Conservation (phyloP, 2,888 invertebrate species). For the Apocheima hispidaria region DNA sequence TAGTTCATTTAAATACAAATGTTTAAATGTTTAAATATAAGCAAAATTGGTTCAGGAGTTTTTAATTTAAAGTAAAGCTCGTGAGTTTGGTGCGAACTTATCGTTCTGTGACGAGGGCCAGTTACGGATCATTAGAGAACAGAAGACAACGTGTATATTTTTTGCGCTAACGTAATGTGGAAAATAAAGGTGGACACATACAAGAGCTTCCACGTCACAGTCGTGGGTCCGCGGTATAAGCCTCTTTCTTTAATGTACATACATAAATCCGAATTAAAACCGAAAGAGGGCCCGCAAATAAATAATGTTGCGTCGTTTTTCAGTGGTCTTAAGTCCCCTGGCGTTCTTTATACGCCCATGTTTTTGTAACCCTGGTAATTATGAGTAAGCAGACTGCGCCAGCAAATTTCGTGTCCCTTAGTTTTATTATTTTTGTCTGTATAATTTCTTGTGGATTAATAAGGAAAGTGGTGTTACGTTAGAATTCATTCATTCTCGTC, state of each 20-base stretch:
- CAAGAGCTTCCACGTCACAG: constrained; percentile 57
- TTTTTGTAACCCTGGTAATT: constrained; percentile 78
- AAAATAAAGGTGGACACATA: constrained; percentile 43
- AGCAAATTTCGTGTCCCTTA: constrained; percentile 52
- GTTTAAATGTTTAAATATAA: no score
- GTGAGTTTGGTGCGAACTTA: no score
- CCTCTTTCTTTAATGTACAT: constrained; percentile 77
- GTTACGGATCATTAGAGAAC: no score
- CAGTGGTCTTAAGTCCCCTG: constrained; percentile 78
- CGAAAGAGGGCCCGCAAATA: constrained; percentile 74
- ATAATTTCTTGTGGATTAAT: not conserved
- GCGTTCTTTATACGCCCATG: constrained; percentile 71
- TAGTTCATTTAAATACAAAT: no score
- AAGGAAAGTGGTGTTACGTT: not conserved
- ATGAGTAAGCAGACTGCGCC: constrained; percentile 70
- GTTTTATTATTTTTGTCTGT: constrained; percentile 49
- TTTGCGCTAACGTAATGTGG: constrained; percentile 18
- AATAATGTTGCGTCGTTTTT: constrained; percentile 80
- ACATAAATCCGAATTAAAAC: constrained; percentile 84
- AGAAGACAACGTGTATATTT: constrained; percentile 2
- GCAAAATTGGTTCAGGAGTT: no score
- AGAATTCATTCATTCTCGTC: no score
- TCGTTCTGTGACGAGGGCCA: no score
- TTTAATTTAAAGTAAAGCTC: no score
- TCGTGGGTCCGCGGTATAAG: constrained; percentile 60